Conservation (phyloP, 2,888 invertebrate species). For the Volucella bombylans region DNA sequence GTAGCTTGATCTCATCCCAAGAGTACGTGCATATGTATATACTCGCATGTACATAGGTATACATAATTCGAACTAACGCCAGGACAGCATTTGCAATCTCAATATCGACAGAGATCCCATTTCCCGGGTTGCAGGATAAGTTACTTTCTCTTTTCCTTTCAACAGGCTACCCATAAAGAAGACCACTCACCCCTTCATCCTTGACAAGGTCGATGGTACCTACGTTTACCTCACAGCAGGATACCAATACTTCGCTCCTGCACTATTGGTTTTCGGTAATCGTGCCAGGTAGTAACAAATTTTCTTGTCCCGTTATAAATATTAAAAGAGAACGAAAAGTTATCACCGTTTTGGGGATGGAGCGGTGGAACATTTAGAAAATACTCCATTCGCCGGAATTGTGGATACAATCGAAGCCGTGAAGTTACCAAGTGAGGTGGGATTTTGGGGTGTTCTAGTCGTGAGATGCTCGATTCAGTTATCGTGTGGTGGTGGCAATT, state of each 20-base stretch:
- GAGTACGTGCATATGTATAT: too few relatives aligned
- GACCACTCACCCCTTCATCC: too few relatives aligned
- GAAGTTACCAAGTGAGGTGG: not conserved
- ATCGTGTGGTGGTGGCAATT: constrained; percentile 2
- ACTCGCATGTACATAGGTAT: too few relatives aligned
- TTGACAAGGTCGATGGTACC: too few relatives aligned
- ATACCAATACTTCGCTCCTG: constrained; percentile 10
- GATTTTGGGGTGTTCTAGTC: constrained; percentile 10
- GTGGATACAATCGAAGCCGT: not conserved
- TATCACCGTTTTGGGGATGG: constrained; percentile 8
- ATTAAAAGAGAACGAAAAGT: constrained; percentile 37
- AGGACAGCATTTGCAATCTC: too few relatives aligned
- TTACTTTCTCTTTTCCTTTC: too few relatives aligned
- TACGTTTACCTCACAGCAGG: not conserved
- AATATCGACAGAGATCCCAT: too few relatives aligned
- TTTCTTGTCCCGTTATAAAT: constrained; percentile 25
- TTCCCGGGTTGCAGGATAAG: too few relatives aligned
- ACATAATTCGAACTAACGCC: too few relatives aligned
- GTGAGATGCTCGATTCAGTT: constrained; percentile 15
- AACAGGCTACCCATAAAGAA: too few relatives aligned
- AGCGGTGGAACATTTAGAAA: constrained; percentile 2
- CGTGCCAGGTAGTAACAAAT: constrained; percentile 29
- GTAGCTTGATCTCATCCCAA: not conserved
- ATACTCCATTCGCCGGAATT: not conserved
- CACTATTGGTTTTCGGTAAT: constrained; percentile 11